phyloP scores from a whole-genome alignment of 2,113 vertebrate genomes.

The Pitta sordida region DNA sequence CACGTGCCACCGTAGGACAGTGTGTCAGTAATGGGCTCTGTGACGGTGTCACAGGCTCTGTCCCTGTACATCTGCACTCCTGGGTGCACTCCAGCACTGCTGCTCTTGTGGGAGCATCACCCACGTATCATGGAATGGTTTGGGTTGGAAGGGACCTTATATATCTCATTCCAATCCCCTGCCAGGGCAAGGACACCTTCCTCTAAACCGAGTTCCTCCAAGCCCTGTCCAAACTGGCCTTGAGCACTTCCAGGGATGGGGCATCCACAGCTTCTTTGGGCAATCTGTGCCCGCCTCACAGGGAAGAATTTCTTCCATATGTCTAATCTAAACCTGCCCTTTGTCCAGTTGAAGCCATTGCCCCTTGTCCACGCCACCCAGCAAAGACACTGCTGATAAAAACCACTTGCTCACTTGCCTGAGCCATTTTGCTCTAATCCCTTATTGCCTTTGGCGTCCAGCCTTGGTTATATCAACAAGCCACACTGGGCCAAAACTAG shows the following conservation, averaged over 20 bases:
- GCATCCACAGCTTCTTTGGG: background rate
- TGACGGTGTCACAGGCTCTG: background rate
- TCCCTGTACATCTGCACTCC: background rate
- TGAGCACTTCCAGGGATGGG: background rate
- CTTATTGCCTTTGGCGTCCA: background rate
- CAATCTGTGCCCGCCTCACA: background rate
- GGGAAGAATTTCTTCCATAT: background rate
- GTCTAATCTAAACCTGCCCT: background rate
- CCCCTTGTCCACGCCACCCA: background rate
- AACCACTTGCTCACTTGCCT: background rate
- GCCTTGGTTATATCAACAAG: background rate
- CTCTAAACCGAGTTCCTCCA: background rate
- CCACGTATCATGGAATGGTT: background rate
- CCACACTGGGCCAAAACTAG: background rate
- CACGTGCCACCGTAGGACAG: background rate
- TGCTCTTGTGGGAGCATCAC: fast-evolving
- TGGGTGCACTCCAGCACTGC: background rate
- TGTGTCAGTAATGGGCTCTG: fast-evolving
- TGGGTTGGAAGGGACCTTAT: background rate
- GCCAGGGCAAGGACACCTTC: background rate
- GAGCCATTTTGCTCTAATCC: background rate
- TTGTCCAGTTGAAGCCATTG: background rate
- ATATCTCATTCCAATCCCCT: background rate
- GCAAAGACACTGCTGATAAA: background rate
- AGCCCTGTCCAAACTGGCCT: fast-evolving